phyloP scores from a whole-genome alignment of 2,113 vertebrate genomes.

The Herpetotheres cachinnans region DNA sequence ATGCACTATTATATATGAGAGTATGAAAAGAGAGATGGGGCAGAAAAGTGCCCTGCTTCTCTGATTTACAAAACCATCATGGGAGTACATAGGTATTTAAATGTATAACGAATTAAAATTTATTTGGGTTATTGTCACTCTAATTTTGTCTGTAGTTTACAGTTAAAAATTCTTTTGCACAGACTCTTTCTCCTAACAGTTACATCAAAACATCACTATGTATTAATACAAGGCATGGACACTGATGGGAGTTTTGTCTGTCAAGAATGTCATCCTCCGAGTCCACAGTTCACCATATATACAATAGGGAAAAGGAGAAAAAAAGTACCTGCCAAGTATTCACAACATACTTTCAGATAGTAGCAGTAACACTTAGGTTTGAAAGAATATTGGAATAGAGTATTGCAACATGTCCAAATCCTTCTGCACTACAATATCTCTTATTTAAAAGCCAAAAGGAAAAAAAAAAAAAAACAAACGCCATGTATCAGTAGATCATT shows the following conservation, averaged over 20 bases:
- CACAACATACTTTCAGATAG: constrained; percentile 41
- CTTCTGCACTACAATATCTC: not conserved
- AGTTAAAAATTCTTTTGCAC: not conserved
- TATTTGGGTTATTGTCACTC: not conserved
- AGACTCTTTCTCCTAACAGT: not conserved
- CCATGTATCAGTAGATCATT: not conserved
- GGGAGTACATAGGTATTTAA: not conserved
- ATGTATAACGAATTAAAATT: not conserved
- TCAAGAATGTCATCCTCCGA: constrained; percentile 18
- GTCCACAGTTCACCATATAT: not conserved
- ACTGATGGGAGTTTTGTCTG: constrained; percentile 35
- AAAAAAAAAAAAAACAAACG: not conserved
- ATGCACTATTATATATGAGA: not conserved
- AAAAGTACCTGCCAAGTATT: constrained; percentile 24
- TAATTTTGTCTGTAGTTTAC: not conserved
- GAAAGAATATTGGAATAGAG: constrained; percentile 12
- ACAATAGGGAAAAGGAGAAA: not conserved
- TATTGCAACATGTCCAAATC: not conserved
- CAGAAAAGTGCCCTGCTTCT: not conserved
- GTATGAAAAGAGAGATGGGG: not conserved
- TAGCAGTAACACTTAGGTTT: constrained; percentile 25
- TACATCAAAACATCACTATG: not conserved
- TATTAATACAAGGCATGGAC: not conserved
- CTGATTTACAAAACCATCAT: not conserved
- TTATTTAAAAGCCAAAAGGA: not conserved